phyloP scores from a whole-genome alignment of 2,113 vertebrate species.

The Nicator chloris region DNA sequence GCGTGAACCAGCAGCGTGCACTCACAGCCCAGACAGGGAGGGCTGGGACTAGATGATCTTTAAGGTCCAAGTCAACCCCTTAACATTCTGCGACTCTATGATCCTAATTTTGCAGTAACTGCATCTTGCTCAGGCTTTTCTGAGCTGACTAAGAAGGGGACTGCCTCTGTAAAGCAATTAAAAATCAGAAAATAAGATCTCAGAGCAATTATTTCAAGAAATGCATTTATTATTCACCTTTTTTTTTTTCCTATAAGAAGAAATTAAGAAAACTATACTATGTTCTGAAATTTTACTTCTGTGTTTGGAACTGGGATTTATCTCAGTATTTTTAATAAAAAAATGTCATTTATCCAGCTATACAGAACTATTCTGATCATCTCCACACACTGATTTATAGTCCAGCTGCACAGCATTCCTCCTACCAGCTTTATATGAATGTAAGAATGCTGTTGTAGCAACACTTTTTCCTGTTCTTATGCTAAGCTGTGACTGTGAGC shows the following conservation, averaged over 20 bases:
- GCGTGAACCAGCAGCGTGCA: rapidly evolving
- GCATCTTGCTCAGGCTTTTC: neutral
- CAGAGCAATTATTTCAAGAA: neutral
- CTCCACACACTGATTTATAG: neutral
- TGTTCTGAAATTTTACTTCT: neutral
- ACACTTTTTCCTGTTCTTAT: neutral
- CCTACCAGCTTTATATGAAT: neutral
- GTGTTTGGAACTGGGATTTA: neutral
- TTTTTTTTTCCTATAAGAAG: neutral
- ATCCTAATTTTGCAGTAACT: neutral
- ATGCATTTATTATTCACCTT: rapidly evolving
- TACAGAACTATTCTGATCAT: neutral
- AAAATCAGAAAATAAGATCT: neutral
- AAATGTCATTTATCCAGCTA: neutral
- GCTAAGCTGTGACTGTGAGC: neutral
- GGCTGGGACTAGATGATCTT: neutral
- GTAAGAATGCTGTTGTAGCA: neutral
- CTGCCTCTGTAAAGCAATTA: neutral
- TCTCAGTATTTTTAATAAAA: neutral
- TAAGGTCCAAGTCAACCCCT: neutral
- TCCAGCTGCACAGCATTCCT: neutral
- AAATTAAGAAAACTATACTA: neutral
- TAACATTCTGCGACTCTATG: neutral
- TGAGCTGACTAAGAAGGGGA: neutral
- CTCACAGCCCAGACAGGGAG: neutral